Evolutionary conservation across 2,113 vertebrate genomes (phyloP).

Genomic region (Phalacrocorax brasilianus): DNA sequence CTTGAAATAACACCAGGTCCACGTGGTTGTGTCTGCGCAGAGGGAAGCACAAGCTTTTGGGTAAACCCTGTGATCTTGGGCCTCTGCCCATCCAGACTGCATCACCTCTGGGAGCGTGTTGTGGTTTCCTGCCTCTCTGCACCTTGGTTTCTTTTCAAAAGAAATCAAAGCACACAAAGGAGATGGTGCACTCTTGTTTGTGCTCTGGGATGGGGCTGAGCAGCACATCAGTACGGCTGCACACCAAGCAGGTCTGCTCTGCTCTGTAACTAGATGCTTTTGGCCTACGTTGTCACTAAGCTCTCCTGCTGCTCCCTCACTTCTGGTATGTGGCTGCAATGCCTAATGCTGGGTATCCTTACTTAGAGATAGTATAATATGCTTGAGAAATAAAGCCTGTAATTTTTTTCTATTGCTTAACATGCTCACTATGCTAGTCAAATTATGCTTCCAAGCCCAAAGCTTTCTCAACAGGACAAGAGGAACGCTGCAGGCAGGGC

Average conservation of each 20-base stretch:
- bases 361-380: neutral
- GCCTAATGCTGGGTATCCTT: neutral
- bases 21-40: neutral
- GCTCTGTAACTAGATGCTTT: neutral
- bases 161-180: neutral
- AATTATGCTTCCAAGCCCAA: neutral
- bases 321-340: neutral
- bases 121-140: conserved; percentile 7
- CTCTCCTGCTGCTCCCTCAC: neutral
- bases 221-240: neutral
- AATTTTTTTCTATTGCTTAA: neutral
- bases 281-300: fast-evolving
- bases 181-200: neutral
- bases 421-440: fast-evolving
- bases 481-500: neutral
- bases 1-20: conserved; percentile 4
- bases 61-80: neutral
- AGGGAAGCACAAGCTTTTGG: neutral
- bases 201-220: neutral
- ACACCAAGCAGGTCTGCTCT: neutral
- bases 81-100: neutral
- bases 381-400: neutral
- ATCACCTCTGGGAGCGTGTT: neutral
- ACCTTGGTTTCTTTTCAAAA: neutral
- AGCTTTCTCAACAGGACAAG: neutral